Evolutionary conservation across 2,113 vertebrate species (phyloP).

Genomic region (Cnemophilus loriae): DNA sequence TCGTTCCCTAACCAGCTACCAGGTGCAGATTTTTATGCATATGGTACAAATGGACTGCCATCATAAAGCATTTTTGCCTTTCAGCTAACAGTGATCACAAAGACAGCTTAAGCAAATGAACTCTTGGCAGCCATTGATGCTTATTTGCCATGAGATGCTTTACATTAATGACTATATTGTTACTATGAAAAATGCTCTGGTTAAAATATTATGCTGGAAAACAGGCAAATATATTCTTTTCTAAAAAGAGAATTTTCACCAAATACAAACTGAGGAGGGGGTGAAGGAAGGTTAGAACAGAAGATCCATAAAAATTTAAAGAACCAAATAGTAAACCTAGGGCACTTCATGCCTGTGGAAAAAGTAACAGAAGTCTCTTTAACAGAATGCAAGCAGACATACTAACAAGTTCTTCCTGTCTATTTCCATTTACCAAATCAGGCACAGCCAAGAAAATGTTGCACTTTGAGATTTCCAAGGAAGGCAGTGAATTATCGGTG

Average conservation of each 20-base stretch:
- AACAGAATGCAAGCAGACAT: background rate
- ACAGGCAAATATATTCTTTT: background rate
- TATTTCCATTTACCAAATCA: slow-evolving; percentile 68
- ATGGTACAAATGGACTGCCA: background rate
- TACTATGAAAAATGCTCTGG: background rate
- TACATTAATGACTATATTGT: background rate
- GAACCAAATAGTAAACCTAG: background rate
- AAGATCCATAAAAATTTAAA: background rate
- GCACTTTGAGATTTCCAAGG: slow-evolving; percentile 91
- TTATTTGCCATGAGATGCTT: background rate
- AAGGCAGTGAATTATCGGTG: slow-evolving; percentile 84
- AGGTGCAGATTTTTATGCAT: background rate
- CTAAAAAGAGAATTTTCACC: background rate
- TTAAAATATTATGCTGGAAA: background rate
- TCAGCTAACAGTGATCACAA: background rate
- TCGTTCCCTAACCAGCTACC: background rate
- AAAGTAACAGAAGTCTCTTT: background rate
- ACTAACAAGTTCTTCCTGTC: slow-evolving; percentile 54
- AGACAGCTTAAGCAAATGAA: background rate
- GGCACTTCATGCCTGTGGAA: background rate
- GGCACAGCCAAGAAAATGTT: slow-evolving; percentile 82
- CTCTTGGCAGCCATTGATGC: background rate
- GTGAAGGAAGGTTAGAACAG: background rate
- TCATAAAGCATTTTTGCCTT: background rate
- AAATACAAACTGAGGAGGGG: background rate